phyloP scores from a whole-genome alignment of 2,797 vertebrate genomes.

The Babyrousa celebensis region DNA sequence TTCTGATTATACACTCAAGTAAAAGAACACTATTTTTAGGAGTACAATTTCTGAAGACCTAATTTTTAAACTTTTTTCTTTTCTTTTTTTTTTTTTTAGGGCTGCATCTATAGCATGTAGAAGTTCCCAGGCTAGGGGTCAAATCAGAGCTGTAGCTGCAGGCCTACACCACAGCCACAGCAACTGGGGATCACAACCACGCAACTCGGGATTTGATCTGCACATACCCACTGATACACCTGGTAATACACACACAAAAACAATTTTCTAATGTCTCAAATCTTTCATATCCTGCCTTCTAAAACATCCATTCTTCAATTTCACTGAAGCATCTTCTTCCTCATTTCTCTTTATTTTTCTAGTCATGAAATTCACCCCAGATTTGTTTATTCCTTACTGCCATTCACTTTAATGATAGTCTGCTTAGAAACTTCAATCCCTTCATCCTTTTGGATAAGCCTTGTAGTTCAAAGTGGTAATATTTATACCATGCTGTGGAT shows the following conservation, averaged over 20 bases:
- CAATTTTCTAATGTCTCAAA: background rate
- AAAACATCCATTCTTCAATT: background rate
- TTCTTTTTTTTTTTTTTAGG: too few relatives aligned
- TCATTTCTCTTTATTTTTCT: background rate
- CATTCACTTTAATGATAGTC: background rate
- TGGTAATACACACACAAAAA: background rate
- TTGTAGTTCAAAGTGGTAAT: background rate
- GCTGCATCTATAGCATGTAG: too few relatives aligned
- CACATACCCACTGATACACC: background rate
- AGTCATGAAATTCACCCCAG: background rate
- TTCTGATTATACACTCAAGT: constrained; percentile 23
- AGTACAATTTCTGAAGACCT: background rate
- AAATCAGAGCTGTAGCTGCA: too few relatives aligned
- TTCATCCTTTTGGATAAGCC: background rate
- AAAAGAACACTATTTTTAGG: constrained; percentile 17
- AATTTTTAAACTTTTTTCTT: background rate
- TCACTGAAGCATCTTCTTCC: background rate
- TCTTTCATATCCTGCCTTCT: background rate
- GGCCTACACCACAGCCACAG: too few relatives aligned
- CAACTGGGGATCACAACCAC: too few relatives aligned
- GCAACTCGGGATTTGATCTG: too few relatives aligned
- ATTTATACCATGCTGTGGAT: background rate
- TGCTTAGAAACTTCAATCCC: background rate
- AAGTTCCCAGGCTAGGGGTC: too few relatives aligned
- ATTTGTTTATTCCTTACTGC: background rate